Conservation (phyloP, 1,140 invertebrate species). For the Platyscapa corneri region DNA sequence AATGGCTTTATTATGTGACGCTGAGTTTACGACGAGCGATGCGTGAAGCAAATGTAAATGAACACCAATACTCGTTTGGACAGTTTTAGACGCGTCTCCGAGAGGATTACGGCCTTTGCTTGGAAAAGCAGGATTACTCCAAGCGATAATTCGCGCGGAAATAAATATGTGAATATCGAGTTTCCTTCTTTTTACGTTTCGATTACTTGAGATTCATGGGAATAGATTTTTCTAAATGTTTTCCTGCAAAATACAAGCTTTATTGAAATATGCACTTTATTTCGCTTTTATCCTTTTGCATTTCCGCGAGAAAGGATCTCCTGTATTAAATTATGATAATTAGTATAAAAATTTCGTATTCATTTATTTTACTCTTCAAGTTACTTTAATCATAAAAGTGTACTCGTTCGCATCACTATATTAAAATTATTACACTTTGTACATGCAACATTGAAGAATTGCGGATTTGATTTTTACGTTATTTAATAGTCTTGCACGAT, state of each 20-base stretch:
- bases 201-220: neutral
- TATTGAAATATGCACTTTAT: neutral
- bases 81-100: neutral
- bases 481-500: too few relatives aligned
- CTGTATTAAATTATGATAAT: neutral
- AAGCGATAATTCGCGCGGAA: neutral
- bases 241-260: neutral
- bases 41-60: conserved; percentile 24
- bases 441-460: neutral
- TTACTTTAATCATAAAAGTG: neutral
- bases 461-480: too few relatives aligned
- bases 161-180: conserved; percentile 1
- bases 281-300: too few relatives aligned
- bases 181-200: neutral
- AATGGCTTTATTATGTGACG: conserved; percentile 2
- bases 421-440: neutral
- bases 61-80: conserved; percentile 6
- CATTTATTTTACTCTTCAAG: neutral
- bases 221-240: neutral
- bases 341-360: neutral
- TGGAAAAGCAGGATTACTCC: neutral
- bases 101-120: neutral
- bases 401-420: neutral
- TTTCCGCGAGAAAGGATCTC: neutral
- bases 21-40: neutral